Base-by-base conservation (phyloP, 2,113 vertebrate genomes). In the Sylvia atricapilla region DNA sequence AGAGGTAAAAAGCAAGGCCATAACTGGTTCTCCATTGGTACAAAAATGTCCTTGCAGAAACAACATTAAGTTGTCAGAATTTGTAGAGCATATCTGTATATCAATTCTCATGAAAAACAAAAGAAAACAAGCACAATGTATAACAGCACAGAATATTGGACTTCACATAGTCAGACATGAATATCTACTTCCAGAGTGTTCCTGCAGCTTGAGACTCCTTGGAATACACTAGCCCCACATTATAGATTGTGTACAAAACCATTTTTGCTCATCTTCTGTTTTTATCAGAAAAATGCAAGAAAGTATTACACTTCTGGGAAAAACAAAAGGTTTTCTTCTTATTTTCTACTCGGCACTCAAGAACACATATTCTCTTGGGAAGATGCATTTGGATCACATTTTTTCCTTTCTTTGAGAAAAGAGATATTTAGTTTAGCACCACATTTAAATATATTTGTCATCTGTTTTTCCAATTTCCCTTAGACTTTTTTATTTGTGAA, bases 401-500 rank as follows among this genome's bases (percentile, higher is more conserved):
- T 93, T 91, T 95, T 89, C 83, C 82, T 87, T 95, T 59, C 30
- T 74, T 87, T 95, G 75, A 76, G 83, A 92, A 94, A 94, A 95
- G 64, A 95, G 46, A 77, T 44, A 44, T 94, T 97, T 96, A 58
- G 56, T 76, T 75, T 52, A 88, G 55, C 75, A 87, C 77, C 9
- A 76, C 69, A 91, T 73, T 74, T 67, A 95, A 97, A 96, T 59
- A 86, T 53, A 87, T 68, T 96, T 95, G 64, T 93, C 46, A 84
- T 79, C n/a, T n/a, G 12, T 18, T 87, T 80, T 52, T 90, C 56
- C 83, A 73, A 44, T 81, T 88, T 80, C 25, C 15, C 44, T 24
- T 63, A 35, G 21, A 16, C 11, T 94, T 86, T 85, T 72, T 67
- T 73, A 60, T 52, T 72, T 46, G 70, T 91, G 86, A 77, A 92